These are phyloP conservation scores for Eueides isabella DNA, from an alignment of 1,140 invertebrate genomes.

Conservation along the genomic window DNA sequence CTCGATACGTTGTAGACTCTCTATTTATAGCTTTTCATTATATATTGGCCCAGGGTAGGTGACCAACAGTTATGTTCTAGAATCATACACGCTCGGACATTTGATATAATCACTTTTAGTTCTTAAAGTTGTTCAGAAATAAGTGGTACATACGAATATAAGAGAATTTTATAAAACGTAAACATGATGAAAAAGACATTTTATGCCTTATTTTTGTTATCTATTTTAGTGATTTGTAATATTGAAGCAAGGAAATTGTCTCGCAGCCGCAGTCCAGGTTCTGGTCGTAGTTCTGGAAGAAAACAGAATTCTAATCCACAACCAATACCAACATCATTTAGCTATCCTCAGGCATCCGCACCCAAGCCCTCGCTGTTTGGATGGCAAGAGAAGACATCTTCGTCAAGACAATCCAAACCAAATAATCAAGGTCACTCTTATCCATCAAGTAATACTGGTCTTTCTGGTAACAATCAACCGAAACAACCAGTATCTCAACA, in stretches of 20 bases:
- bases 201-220: constrained; percentile 44
- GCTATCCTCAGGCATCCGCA: constrained; percentile 63
- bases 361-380: constrained; percentile 70
- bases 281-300: constrained; percentile 57
- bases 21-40: constrained; percentile 34
- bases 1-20: constrained; percentile 41
- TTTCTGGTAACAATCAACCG: constrained; percentile 61
- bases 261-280: constrained; percentile 61
- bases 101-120: constrained; percentile 38
- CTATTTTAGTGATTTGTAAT: constrained; percentile 43
- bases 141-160: background rate
- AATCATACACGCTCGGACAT: constrained; percentile 52
- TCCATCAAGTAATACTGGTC: constrained; percentile 71
- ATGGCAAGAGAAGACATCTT: constrained; percentile 68
- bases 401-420: constrained; percentile 44
- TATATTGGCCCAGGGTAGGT: constrained; percentile 48
- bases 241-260: constrained; percentile 63
- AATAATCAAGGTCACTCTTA: constrained; percentile 67
- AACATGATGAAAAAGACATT: constrained; percentile 52
- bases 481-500: constrained; percentile 54
- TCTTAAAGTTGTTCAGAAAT: constrained; percentile 15
- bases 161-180: background rate
- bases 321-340: constrained; percentile 69
- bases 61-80: constrained; percentile 58
- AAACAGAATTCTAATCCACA: constrained; percentile 61